A percentile compares a stretch with the other conserved stretches of the same genome.
Evolutionary conservation across 92 coral and sea anemone genomes (phyloP).

Genomic region (Phenganax stokvisi): DNA sequence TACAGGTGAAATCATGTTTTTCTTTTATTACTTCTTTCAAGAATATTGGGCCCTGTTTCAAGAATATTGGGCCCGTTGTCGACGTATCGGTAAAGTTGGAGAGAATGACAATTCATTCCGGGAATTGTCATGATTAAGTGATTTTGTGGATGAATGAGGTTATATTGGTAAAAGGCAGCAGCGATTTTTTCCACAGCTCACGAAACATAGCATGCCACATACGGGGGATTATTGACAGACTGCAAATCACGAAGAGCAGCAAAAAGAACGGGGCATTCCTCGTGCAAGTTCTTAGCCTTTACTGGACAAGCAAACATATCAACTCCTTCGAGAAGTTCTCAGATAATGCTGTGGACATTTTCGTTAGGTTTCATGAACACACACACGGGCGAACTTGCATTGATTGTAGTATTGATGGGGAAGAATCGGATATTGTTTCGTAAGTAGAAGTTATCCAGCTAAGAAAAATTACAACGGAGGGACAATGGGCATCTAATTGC

Average conservation of each 20-base stretch:
- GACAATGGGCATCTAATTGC: not conserved
- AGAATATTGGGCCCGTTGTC: not conserved
- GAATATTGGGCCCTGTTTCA: too few relatives aligned
- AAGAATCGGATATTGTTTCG: not conserved
- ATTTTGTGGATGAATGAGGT: not conserved
- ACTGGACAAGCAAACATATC: not conserved
- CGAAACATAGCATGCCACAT: conserved; percentile 14
- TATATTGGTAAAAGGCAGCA: not conserved
- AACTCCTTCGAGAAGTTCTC: not conserved
- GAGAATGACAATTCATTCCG: conserved; percentile 3
- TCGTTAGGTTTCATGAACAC: conserved; percentile 6
- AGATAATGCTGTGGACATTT: not conserved
- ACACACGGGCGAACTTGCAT: conserved; percentile 30
- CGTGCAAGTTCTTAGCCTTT: conserved; percentile 6
- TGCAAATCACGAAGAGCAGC: conserved; percentile 2
- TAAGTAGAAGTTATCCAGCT: not conserved
- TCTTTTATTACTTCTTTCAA: too few relatives aligned
- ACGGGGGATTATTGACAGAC: not conserved
- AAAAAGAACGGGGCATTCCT: conserved; percentile 26
- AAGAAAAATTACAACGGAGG: not conserved
- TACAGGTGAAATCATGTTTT: too few relatives aligned
- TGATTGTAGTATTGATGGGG: not conserved
- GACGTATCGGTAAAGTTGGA: conserved; percentile 16
- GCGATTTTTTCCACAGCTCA: conserved; percentile 9
- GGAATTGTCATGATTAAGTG: not conserved